Conservation (phyloP, 2,888 invertebrate species). For the Diaprepes abbreviatus region DNA sequence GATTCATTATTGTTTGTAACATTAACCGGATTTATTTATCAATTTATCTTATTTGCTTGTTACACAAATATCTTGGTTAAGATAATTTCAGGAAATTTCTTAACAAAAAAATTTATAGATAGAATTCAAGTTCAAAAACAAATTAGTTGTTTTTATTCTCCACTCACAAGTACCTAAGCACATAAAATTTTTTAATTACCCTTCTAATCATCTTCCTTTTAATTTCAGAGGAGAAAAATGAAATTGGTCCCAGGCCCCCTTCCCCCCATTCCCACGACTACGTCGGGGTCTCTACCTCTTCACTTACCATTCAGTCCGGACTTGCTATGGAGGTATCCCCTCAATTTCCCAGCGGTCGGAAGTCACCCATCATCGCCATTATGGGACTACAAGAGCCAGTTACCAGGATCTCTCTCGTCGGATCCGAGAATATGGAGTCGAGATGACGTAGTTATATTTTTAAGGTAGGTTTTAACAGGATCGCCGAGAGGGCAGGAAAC, state of each 20-base stretch:
- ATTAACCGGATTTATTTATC: too few species aligned
- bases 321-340: constrained; percentile 89
- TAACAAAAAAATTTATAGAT: too few species aligned
- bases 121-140: too few species aligned
- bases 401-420: constrained; percentile 85
- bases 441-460: constrained; percentile 88
- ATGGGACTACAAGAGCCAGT: constrained; percentile 88
- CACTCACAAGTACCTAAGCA: too few species aligned
- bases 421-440: constrained; percentile 93
- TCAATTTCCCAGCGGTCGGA: constrained; percentile 79
- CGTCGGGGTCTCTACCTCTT: constrained; percentile 76
- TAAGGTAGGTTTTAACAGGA: too few species aligned
- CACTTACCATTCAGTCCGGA: constrained; percentile 87
- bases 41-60: too few species aligned
- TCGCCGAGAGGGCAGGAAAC: too few species aligned
- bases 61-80: too few species aligned
- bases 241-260: constrained; percentile 70
- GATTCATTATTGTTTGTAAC: too few species aligned
- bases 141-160: too few species aligned
- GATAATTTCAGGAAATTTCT: too few species aligned
- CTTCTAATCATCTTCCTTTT: constrained; percentile 41
- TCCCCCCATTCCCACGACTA: constrained; percentile 65
- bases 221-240: constrained; percentile 64
- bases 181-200: too few species aligned
- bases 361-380: constrained; percentile 77